Evolutionary conservation across 2,797 vertebrate genomes (phyloP).

Genomic region (Balearica regulorum): DNA sequence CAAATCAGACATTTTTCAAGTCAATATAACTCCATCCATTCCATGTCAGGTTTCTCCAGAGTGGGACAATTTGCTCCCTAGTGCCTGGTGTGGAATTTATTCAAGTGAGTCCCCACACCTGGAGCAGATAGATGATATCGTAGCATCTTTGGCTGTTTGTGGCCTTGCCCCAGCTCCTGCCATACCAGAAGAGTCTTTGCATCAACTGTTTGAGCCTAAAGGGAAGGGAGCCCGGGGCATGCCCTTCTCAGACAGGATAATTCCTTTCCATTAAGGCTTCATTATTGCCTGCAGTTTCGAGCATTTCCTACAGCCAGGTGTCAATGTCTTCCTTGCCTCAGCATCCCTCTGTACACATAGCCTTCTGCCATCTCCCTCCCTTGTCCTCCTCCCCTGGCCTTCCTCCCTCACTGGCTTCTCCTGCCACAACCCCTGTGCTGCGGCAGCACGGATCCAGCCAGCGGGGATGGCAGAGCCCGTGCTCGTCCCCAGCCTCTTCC

Average conservation of each 20-base stretch:
- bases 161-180: neutral
- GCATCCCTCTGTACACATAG: rapidly evolving
- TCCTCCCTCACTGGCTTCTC: rapidly evolving
- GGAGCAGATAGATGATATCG: neutral
- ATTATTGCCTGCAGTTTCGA: neutral
- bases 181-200: neutral
- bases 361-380: neutral
- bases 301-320: neutral
- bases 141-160: neutral
- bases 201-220: neutral
- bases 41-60: neutral
- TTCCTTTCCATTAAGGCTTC: neutral
- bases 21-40: neutral
- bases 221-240: neutral
- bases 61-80: neutral
- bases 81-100: neutral
- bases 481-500: neutral
- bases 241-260: neutral
- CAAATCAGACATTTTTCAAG: neutral
- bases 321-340: neutral
- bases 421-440: rapidly evolving
- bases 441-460: rapidly evolving
- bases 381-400: neutral
- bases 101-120: neutral
- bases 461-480: rapidly evolving